These are phyloP conservation scores for Pomatorhinus ruficollis DNA, from an alignment of 2,113 vertebrate species.

Conservation along the genomic window DNA sequence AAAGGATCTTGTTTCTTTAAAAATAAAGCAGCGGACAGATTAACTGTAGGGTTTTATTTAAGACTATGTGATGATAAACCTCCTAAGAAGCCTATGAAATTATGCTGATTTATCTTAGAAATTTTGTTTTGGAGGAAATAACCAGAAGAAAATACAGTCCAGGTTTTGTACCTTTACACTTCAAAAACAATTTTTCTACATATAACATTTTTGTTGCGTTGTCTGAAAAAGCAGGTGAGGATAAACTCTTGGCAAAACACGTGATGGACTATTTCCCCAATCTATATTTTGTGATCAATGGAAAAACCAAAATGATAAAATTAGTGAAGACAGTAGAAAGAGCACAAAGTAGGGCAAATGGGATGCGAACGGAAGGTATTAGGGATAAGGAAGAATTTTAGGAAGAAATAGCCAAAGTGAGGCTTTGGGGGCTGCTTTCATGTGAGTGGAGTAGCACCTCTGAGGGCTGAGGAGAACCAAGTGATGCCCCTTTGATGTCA, in stretches of 20 bases:
- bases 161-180: neutral
- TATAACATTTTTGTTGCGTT: neutral
- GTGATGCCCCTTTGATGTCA: neutral
- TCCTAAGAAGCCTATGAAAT: neutral
- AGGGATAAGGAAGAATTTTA: neutral
- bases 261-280: neutral
- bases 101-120: neutral
- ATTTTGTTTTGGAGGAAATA: neutral
- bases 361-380: neutral
- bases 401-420: neutral
- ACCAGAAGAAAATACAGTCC: neutral
- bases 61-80: neutral
- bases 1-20: neutral
- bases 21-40: neutral
- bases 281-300: neutral
- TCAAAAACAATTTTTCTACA: neutral
- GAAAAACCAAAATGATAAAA: neutral
- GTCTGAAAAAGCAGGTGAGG: neutral
- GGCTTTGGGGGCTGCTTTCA: neutral
- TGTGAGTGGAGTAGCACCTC: neutral
- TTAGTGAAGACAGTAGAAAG: neutral
- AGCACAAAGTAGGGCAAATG: neutral
- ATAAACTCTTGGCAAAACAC: neutral
- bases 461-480: neutral
- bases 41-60: neutral